These are phyloP conservation scores for Carassius auratus DNA, from an alignment of 2,113 vertebrate genomes.

Conservation along the genomic window DNA sequence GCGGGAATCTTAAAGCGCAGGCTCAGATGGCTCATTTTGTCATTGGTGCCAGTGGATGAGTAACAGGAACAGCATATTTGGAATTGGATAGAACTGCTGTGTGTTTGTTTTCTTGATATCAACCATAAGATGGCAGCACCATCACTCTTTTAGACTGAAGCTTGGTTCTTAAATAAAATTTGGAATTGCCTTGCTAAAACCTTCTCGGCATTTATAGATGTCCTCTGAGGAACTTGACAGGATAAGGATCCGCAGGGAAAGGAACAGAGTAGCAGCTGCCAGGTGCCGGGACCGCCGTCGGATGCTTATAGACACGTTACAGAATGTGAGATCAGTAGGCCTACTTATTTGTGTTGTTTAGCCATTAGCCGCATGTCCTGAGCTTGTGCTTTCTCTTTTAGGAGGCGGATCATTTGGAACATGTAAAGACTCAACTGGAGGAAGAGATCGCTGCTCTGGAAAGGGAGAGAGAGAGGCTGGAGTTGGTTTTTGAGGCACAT, in stretches of 20 bases:
- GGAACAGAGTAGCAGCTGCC: slow-evolving; percentile 79
- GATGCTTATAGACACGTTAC: slow-evolving; percentile 75
- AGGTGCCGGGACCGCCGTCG: slow-evolving; percentile 78
- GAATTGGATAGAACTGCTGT: slow-evolving; percentile 24
- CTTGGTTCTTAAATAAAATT: slow-evolving; percentile 17
- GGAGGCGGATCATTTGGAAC: slow-evolving; percentile 79
- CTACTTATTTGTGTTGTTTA: not conserved
- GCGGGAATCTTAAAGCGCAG: slow-evolving; percentile 32
- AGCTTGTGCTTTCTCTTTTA: slow-evolving; percentile 46
- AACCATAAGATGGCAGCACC: slow-evolving; percentile 56
- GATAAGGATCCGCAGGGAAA: slow-evolving; percentile 72
- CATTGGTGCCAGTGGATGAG: slow-evolving; percentile 40
- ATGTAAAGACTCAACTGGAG: slow-evolving; percentile 72
- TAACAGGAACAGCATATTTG: slow-evolving; percentile 47
- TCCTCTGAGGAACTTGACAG: slow-evolving; percentile 74
- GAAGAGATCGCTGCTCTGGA: slow-evolving; percentile 78
- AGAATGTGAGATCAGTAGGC: slow-evolving; percentile 68
- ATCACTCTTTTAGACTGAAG: slow-evolving; percentile 28
- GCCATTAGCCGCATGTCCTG: not conserved
- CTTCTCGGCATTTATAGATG: slow-evolving; percentile 56
- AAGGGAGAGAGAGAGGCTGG: slow-evolving; percentile 78
- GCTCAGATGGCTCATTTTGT: slow-evolving; percentile 10
- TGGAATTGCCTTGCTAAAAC: not conserved
- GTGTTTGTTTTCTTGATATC: not conserved
- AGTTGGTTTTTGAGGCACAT: slow-evolving; percentile 78